These are phyloP conservation scores for Acipenser transmontanus DNA, from an alignment of 2,797 vertebrate species.

Conservation along the genomic window DNA sequence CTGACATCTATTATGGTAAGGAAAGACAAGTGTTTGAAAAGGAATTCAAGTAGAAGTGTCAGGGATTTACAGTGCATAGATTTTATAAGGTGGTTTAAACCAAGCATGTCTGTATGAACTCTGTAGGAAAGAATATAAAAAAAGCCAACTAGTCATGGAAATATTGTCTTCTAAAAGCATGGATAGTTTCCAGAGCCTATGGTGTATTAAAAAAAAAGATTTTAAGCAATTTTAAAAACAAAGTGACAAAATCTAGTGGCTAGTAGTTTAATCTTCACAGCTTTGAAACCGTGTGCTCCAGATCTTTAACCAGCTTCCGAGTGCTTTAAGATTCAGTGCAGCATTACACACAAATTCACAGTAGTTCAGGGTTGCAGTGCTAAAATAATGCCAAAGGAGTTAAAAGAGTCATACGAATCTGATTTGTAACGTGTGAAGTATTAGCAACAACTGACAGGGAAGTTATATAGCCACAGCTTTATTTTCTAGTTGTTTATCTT, in stretches of 20 bases:
- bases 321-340: slow-evolving; percentile 4
- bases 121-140: slow-evolving; percentile 86
- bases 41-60: slow-evolving; percentile 94
- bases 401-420: slow-evolving; percentile 29
- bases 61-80: slow-evolving; percentile 83
- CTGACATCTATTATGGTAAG: slow-evolving; percentile 98
- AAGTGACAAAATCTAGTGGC: neutral
- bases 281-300: slow-evolving; percentile 1
- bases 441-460: slow-evolving; percentile 54
- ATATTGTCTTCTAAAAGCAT: slow-evolving; percentile 89
- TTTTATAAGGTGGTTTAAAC: slow-evolving; percentile 98
- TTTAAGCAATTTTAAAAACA: slow-evolving; percentile 10
- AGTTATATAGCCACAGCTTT: slow-evolving; percentile 59
- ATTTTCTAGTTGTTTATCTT: slow-evolving; percentile 55
- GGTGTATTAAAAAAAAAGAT: slow-evolving; percentile 66
- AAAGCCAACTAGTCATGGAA: slow-evolving; percentile 65
- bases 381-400: slow-evolving; percentile 30
- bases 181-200: slow-evolving; percentile 79
- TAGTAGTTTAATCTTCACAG: neutral
- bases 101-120: slow-evolving; percentile 95
- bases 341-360: slow-evolving; percentile 2
- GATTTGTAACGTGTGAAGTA: slow-evolving; percentile 47
- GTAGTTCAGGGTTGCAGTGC: slow-evolving; percentile 13
- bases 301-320: neutral
- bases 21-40: slow-evolving; percentile 98